Evolutionary conservation across 2,797 vertebrate species (phyloP).

Genomic region (Chanos chanos): DNA sequence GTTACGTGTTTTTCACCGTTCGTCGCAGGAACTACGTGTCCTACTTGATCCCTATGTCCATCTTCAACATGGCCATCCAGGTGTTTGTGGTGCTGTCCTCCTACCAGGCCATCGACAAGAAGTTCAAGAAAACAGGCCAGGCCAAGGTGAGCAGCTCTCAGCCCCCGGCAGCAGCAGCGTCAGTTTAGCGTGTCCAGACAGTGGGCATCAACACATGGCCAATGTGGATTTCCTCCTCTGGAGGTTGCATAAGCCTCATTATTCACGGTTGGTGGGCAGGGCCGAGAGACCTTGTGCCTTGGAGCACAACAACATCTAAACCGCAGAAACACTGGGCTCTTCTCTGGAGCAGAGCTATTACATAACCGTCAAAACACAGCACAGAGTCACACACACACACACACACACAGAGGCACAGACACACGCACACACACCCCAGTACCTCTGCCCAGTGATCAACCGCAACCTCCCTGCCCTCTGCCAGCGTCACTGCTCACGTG

Average conservation of each 20-base stretch:
- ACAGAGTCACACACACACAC: slow-evolving; percentile 4
- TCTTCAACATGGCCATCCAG: slow-evolving; percentile 89
- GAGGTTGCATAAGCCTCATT: slow-evolving; percentile 60
- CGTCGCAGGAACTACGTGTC: slow-evolving; percentile 83
- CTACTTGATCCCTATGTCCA: slow-evolving; percentile 83
- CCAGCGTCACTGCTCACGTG: no score
- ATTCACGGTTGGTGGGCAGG: slow-evolving; percentile 49
- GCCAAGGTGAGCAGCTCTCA: slow-evolving; percentile 70
- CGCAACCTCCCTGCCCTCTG: neutral
- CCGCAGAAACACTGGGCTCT: slow-evolving; percentile 19
- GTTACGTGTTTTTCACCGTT: slow-evolving; percentile 12
- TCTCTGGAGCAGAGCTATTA: slow-evolving; percentile 41
- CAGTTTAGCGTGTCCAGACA: slow-evolving; percentile 29
- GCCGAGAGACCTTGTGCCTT: slow-evolving; percentile 41
- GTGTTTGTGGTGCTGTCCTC: slow-evolving; percentile 84
- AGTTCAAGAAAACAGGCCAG: slow-evolving; percentile 85
- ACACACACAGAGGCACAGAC: slow-evolving; percentile 5
- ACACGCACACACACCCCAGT: neutral
- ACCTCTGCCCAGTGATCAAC: neutral
- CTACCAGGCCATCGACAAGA: slow-evolving; percentile 86
- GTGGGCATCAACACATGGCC: neutral
- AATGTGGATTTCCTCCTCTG: slow-evolving; percentile 24
- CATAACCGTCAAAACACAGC: slow-evolving; percentile 41
- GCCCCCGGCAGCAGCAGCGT: slow-evolving; percentile 7
- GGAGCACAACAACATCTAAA: slow-evolving; percentile 39